phyloP scores from a whole-genome alignment of 2,888 invertebrate species.

The Agapostemon virescens region DNA sequence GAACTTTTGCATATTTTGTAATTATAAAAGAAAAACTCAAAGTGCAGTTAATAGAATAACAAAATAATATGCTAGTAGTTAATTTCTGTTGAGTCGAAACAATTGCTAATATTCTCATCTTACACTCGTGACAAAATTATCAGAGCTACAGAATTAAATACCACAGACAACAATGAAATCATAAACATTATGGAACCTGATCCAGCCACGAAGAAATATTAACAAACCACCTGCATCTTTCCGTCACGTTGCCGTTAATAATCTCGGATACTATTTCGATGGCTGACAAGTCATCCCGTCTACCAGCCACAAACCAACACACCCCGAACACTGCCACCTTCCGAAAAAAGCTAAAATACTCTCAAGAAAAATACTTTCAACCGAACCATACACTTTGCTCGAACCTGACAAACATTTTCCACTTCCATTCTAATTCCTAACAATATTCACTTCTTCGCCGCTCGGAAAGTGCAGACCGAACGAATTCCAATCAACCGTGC shows the following conservation, averaged over 20 bases:
- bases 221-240: slow-evolving; percentile 13
- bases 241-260: neutral
- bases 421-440: neutral
- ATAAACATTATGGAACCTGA: neutral
- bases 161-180: neutral
- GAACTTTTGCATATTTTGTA: neutral
- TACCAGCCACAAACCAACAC: neutral
- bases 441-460: neutral
- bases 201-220: neutral
- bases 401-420: neutral
- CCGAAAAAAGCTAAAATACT: neutral
- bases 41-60: neutral
- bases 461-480: neutral
- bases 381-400: neutral
- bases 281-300: neutral
- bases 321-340: neutral
- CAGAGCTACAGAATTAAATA: neutral
- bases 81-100: neutral
- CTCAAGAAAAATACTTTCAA: neutral
- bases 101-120: too few species aligned
- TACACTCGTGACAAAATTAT: neutral
- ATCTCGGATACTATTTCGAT: neutral
- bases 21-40: neutral
- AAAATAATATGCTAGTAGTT: neutral
- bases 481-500: neutral